Conservation (phyloP, 2,888 invertebrate genomes). For the Lamellibrachia satsuma region DNA sequence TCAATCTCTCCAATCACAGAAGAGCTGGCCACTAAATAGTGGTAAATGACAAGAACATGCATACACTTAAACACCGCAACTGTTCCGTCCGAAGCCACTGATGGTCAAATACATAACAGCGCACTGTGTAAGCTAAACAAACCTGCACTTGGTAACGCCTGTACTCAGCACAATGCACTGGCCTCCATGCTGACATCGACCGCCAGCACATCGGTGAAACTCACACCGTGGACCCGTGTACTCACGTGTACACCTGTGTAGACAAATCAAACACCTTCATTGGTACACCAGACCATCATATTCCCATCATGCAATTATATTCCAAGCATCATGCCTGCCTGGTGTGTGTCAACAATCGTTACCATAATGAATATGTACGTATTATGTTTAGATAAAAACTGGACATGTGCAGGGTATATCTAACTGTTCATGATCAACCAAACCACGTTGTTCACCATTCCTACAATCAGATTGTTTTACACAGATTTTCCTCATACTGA, state of each 20-base stretch:
- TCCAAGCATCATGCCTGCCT: too few relatives aligned
- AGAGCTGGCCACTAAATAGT: background rate
- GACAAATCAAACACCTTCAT: background rate
- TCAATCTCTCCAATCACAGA: background rate
- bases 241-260: slow-evolving; percentile 29
- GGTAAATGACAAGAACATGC: background rate
- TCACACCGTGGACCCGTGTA: slow-evolving; percentile 35
- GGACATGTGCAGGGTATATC: too few relatives aligned
- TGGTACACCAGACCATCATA: background rate
- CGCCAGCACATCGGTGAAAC: slow-evolving; percentile 24
- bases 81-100: background rate
- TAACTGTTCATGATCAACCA: too few relatives aligned
- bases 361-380: too few relatives aligned
- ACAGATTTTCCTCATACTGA: background rate
- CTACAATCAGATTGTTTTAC: too few relatives aligned
- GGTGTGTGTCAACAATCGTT: too few relatives aligned
- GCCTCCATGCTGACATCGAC: slow-evolving; percentile 26
- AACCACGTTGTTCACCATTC: too few relatives aligned
- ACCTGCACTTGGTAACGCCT: background rate
- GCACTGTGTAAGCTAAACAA: background rate
- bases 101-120: background rate
- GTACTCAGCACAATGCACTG: slow-evolving; percentile 22
- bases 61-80: background rate
- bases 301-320: too few relatives aligned
- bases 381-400: too few relatives aligned